Base-by-base conservation (phyloP, 2,888 invertebrate genomes). In the Drosophila borealis region DNA sequence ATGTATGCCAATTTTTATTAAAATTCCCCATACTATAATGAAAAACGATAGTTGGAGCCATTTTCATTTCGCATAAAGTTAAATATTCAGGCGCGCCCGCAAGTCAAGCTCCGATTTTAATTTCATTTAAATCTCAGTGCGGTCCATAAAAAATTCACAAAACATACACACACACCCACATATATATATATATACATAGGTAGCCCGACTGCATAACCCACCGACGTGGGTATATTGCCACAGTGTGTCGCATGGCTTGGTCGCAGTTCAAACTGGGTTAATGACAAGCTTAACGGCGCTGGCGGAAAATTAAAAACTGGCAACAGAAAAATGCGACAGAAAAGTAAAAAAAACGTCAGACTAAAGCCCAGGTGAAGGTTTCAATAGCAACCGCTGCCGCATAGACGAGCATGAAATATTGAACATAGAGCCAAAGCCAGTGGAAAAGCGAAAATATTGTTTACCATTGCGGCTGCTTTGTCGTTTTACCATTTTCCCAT, bases 251-350 rank as follows among this genome's bases (percentile, higher is more conserved):
- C 55, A 44, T 51, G 44, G 76, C 48, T 44, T 60, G 63, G 63
- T 67, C 77, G 66, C 72, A 62, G 84, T 77, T 87, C 79, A 85
- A 86, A 87, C 88, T 87, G 80, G 85, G 85, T 88, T 86, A 86
- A 86, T 86, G 85, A 86, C 85, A 79, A 79, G 88, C 85, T 86
- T 85, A 87, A 86, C 82, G 80, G 59, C 65, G 51, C 73, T 73
- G 79, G 77, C 79, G 85, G 80, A 81, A 85, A 84, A 87, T 84
- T 84, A 77, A 74, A 81, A 75, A 66, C 37, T 62, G 65, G 41
- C 57, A 77, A 63, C 77, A 64, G 59, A 55, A 59, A 67, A 70
- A 69, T 29, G 76, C 13, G 50, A 11, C 34, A 29, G 41, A 56
- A 49, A 45, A 14, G 44, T 25, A 41, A 60, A 46, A 42, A 49